Percentiles rank a stretch among this genome's conserved stretches.
Evolutionary conservation across 2,797 vertebrate genomes (phyloP).

Genomic region (Passerculus sandwichensis): DNA sequence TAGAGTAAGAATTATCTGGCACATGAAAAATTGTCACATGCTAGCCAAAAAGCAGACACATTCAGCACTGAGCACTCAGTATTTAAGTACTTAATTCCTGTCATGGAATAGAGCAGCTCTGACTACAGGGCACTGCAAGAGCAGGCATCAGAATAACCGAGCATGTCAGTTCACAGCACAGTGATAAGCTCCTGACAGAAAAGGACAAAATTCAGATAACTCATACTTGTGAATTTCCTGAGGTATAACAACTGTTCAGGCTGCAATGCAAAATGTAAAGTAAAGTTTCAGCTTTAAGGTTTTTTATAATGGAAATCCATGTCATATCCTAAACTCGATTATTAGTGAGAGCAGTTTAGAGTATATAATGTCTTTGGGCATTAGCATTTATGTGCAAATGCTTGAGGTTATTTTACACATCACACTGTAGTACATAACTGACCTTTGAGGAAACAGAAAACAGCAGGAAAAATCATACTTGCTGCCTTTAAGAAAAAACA

Average conservation of each 20-base stretch:
- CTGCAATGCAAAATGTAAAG: not conserved
- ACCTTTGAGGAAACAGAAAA: not conserved
- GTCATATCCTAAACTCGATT: not conserved
- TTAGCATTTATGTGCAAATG: not conserved
- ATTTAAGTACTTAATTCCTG: constrained; percentile 26
- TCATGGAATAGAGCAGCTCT: constrained; percentile 4
- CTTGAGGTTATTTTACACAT: not conserved
- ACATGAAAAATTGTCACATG: not conserved
- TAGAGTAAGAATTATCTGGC: not conserved
- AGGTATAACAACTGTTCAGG: not conserved
- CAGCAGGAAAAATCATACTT: not conserved
- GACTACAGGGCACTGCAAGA: not conserved
- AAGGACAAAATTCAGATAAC: not conserved
- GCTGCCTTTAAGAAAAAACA: not conserved
- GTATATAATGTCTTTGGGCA: not conserved
- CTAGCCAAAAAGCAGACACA: not conserved
- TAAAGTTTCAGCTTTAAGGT: not conserved
- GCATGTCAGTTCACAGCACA: not conserved
- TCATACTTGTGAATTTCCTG: not conserved
- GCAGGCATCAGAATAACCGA: not conserved
- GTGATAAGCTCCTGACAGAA: constrained; percentile 16
- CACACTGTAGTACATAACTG: not conserved
- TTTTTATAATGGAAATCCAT: not conserved
- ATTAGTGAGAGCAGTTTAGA: not conserved
- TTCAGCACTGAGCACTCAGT: not conserved